phyloP scores from a whole-genome alignment of 2,797 vertebrate species.

The Pseudochirops cupreus region DNA sequence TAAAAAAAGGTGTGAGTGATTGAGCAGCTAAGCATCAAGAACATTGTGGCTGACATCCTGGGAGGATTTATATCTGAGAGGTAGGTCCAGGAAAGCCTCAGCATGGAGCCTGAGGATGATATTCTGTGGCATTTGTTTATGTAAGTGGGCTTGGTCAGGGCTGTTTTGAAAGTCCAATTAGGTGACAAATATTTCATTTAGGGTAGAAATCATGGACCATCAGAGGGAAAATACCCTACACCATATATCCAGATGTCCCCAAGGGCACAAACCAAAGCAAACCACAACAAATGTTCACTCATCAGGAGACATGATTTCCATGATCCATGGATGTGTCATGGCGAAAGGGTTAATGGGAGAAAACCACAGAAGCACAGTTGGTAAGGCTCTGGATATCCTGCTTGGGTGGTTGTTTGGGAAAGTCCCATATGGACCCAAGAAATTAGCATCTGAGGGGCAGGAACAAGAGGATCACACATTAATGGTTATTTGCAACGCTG shows the following conservation, averaged over 20 bases:
- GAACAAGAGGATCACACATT: background rate
- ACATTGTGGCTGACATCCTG: background rate
- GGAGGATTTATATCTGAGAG: background rate
- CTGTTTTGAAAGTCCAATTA: background rate
- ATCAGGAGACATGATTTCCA: background rate
- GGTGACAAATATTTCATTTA: background rate
- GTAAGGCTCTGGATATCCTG: background rate
- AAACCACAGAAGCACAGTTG: background rate
- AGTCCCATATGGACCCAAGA: background rate
- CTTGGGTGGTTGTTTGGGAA: background rate
- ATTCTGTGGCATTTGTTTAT: background rate
- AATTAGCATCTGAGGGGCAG: background rate
- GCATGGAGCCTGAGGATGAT: background rate
- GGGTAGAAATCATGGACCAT: background rate
- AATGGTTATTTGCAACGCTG: background rate
- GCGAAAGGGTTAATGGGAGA: background rate
- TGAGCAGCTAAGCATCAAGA: background rate
- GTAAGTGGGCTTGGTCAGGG: background rate
- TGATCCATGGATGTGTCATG: background rate
- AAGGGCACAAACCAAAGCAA: background rate
- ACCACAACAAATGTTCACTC: background rate
- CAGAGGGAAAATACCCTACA: background rate
- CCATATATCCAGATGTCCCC: background rate
- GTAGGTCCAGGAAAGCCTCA: background rate
- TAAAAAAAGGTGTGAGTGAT: background rate